Evolutionary conservation across 2,888 invertebrate species (phyloP).

Genomic region (Oligia latruncula): DNA sequence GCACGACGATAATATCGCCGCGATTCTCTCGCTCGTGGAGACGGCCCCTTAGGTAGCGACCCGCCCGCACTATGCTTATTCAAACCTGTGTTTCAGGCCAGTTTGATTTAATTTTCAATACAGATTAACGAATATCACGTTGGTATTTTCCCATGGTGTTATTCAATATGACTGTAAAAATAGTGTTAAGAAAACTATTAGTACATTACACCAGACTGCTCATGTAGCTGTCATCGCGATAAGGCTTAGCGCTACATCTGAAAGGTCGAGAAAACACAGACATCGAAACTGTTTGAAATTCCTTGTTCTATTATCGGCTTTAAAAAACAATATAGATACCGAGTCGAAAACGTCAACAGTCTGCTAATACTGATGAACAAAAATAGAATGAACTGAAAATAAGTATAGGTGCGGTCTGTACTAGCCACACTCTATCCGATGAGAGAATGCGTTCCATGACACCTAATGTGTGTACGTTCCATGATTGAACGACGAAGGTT

Average conservation of each 20-base stretch:
- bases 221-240: conserved; percentile 28
- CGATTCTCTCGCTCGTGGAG: too few species aligned
- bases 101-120: background rate
- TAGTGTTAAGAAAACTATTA: conserved; percentile 5
- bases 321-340: conserved; percentile 9
- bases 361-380: background rate
- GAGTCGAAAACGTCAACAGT: conserved; percentile 7
- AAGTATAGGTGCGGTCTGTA: background rate
- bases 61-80: too few species aligned
- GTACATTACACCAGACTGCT: conserved; percentile 8
- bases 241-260: conserved; percentile 6
- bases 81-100: too few species aligned
- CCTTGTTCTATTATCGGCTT: conserved; percentile 29
- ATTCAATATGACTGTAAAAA: conserved; percentile 4
- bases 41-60: too few species aligned
- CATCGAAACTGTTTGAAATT: conserved; percentile 3
- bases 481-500: background rate
- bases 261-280: conserved; percentile 29
- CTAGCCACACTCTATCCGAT: background rate
- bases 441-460: background rate
- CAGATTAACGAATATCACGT: background rate
- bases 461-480: background rate
- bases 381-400: conserved; percentile 3
- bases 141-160: background rate
- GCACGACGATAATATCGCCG: too few species aligned